These are phyloP conservation scores for Cervus canadensis DNA, from an alignment of 2,113 vertebrate species.

Conservation along the genomic window DNA sequence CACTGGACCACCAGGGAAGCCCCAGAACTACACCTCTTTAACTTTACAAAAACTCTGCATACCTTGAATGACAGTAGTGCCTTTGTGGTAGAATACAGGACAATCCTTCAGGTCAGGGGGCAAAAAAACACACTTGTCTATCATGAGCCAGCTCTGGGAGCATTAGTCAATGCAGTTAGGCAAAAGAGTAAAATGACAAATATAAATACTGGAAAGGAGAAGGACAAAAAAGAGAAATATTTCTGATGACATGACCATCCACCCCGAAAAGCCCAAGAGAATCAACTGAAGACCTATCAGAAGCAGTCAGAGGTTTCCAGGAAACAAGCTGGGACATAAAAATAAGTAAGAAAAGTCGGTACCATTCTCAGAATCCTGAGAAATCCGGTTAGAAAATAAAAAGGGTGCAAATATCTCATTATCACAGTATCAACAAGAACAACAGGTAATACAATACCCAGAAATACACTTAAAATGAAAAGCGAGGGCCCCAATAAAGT, in stretches of 20 bases:
- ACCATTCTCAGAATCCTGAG: neutral
- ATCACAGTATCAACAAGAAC: neutral
- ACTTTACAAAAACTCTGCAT: neutral
- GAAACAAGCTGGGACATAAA: neutral
- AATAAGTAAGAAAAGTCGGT: neutral
- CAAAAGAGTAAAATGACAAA: neutral
- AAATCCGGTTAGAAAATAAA: neutral
- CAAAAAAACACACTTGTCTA: neutral
- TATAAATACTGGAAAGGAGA: neutral
- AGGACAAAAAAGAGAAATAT: neutral
- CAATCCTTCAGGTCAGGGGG: neutral
- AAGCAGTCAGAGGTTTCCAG: neutral
- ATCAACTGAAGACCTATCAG: neutral
- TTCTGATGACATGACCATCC: neutral
- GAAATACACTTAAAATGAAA: neutral
- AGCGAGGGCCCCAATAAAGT: fast-evolving
- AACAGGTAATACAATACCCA: neutral
- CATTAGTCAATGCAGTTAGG: neutral
- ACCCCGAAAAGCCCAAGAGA: neutral
- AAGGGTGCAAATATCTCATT: too few relatives aligned
- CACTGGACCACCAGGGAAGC: neutral
- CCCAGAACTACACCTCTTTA: neutral
- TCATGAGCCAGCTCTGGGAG: neutral
- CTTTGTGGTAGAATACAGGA: neutral
- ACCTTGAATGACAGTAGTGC: too few relatives aligned